Evolutionary conservation across 2,113 vertebrate species (phyloP).

Genomic region (Myodes glareolus): DNA sequence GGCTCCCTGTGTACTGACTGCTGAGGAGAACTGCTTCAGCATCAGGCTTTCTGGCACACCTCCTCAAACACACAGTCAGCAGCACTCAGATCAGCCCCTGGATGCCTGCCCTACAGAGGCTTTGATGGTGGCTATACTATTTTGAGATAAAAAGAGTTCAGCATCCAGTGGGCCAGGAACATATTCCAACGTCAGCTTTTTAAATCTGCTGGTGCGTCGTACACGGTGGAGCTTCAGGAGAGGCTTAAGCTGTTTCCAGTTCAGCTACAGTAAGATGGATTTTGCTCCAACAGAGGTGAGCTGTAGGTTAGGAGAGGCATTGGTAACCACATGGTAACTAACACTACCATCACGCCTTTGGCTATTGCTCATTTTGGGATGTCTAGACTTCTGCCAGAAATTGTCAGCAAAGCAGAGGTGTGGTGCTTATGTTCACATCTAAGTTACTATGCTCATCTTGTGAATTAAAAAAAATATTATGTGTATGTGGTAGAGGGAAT

Average conservation of each 20-base stretch:
- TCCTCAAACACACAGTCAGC: conserved; percentile 59
- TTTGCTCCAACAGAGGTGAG: neutral
- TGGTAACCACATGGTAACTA: neutral
- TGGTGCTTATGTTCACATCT: neutral
- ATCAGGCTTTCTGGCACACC: conserved; percentile 10
- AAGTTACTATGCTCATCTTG: neutral
- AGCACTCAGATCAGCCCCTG: conserved; percentile 46
- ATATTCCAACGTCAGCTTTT: conserved; percentile 11
- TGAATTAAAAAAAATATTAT: neutral
- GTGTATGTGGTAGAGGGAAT: neutral
- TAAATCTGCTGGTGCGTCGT: neutral
- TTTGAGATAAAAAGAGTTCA: conserved; percentile 68
- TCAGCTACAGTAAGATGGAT: neutral
- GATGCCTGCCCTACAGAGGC: conserved; percentile 48
- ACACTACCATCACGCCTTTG: accelerated
- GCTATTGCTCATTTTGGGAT: neutral
- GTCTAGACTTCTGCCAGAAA: neutral
- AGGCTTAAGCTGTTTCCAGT: neutral
- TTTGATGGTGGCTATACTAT: conserved; percentile 69
- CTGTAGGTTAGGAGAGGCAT: neutral
- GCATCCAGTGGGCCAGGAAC: conserved; percentile 54
- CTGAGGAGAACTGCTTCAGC: neutral
- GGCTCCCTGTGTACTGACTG: neutral
- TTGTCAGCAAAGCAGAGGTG: conserved; percentile 10
- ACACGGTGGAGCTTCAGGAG: neutral